Evolutionary conservation across 1,140 invertebrate genomes (phyloP), one percentile per base, ranked within the genome.

Genomic region (Pseudomyrmex gracilis): DNA sequence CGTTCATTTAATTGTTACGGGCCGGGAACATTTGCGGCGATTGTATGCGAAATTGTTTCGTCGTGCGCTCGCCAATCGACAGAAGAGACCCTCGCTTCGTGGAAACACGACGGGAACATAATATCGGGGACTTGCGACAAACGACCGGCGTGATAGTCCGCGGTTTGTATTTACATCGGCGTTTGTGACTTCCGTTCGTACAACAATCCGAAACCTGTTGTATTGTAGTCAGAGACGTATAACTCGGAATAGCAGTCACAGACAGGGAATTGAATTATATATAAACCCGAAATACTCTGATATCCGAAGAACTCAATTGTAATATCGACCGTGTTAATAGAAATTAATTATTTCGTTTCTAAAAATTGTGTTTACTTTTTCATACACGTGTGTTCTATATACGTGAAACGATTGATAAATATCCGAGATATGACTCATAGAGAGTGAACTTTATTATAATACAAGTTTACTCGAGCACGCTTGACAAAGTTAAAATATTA

Each of bases 1-100:
- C 70, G 49, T 82, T 82, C 70, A 66, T 82, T 82, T 82, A 82
- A 64, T 82, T 74, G 78, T 82, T 70, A 53, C 49, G 34, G 58
- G 10, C 47, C 17, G 17, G 51, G 34, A 47, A 47, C 49, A 45
- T 49, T 61, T n/a, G 24, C 47, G 15, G 67, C 49, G 47, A 74
- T 74, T 82, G 78, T 58, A 34, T 20, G 53, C 58, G 70, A 51
- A 61, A 82, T 74, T 53, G 71, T 82, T 74, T 82, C 57, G 34
- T 73, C 70, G 49, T 43, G 51, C 57, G 17, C 43, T 47, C 68
- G 45, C 78, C 34, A 43, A 63, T 73, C 55, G 67, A 49, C 67
- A 34, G 34, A 34, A 5, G 7, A 34, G 53, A 80, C 60, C 60
- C 22, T 64, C 34, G 34, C 43, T 47, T 20, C 49, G 49, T 34